phyloP scores from a whole-genome alignment of 2,888 invertebrate species.

The Andrena haemorrhoa region DNA sequence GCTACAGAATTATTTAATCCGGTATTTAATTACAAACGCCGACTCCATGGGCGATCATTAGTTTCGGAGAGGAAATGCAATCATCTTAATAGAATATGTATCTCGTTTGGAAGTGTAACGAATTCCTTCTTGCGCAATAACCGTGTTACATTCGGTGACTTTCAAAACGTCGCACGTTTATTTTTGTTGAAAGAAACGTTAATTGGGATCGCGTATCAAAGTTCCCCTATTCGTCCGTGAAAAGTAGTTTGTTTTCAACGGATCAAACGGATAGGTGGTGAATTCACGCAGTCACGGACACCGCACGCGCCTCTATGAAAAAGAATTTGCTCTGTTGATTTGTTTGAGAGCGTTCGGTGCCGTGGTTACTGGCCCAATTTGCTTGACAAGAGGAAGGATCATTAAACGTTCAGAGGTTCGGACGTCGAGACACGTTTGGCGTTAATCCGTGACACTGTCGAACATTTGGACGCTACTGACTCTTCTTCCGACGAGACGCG shows the following conservation, averaged over 20 bases:
- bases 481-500: too few species aligned
- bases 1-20: neutral
- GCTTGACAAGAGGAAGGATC: constrained; percentile 13
- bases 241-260: constrained; percentile 14
- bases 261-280: neutral
- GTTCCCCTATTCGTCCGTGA: neutral
- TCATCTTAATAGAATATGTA: neutral
- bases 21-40: too few species aligned
- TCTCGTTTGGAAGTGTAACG: too few species aligned
- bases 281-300: neutral
- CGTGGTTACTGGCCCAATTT: constrained; percentile 26
- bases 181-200: neutral
- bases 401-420: constrained; percentile 23
- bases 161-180: neutral
- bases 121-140: neutral
- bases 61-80: neutral
- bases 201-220: neutral
- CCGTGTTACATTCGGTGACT: constrained; percentile 3
- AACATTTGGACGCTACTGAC: neutral
- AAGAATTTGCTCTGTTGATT: constrained; percentile 39
- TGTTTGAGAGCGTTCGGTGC: constrained; percentile 34
- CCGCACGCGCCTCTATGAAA: constrained; percentile 11
- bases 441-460: neutral
- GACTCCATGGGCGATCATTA: too few species aligned
- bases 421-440: constrained; percentile 12